Evolutionary conservation across 2,113 vertebrate species (phyloP), one percentile per base, ranked within the genome.

Genomic region (Sturnira hondurensis): DNA sequence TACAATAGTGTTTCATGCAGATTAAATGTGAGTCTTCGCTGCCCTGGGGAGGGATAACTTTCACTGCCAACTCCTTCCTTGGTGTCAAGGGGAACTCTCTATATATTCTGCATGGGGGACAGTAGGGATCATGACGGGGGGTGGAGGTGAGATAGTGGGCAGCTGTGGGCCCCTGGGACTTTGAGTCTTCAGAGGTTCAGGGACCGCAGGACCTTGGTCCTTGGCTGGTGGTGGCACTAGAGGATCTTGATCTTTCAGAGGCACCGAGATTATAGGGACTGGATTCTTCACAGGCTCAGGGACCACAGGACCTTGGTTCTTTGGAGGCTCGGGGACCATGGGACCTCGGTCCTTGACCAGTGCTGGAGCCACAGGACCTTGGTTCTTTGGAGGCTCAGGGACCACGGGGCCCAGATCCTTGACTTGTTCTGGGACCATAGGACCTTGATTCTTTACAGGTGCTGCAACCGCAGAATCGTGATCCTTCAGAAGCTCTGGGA

Each of bases 1-100:
- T 61, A 98, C 45, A 52, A 95, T 61, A 98, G 26, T 52, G 26
- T 97, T 97, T 98, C 98, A 98, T 98, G 98, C 97, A 90, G 93
- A 96, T 94, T 96, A 97, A 86, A 97, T 61, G 36, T 97, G 94
- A 95, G 41, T 95, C 98, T 97, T 97, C 43, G 3, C 86, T 0
- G 36, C 89, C 70, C 58, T 85, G 93, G 50, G 13, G 93, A 73
- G 11, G 92, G 94, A 81, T 52, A 20, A 56, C 56, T 65, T 28
- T 15, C 68, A 93, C 80, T 90, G 96, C 94, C 1, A 86, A 63
- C 89, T 89, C 83, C 56, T 97, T 95, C 86, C 36, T 33, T 70
- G 31, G 36, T 28, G 0, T 97, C 93, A 96, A 24, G 97, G 98
- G 91, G 98, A 98, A 94, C 97, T 91, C 15, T 98, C 98, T 91